Evolutionary conservation across 1,140 invertebrate genomes (phyloP).

Genomic region (Solen grandis): DNA sequence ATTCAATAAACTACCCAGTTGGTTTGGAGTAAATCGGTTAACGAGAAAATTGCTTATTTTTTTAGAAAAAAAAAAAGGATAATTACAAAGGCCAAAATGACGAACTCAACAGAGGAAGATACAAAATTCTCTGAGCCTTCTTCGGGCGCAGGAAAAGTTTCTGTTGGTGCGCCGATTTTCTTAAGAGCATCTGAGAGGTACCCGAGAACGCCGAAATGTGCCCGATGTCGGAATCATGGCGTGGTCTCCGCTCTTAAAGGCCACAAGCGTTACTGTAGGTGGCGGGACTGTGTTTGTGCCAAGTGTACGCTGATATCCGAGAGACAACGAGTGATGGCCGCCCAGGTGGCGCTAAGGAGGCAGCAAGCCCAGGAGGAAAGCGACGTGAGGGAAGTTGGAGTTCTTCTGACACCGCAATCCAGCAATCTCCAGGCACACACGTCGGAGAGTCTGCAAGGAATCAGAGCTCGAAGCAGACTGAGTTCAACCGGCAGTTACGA

Average conservation of each 20-base stretch:
- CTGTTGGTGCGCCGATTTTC: constrained; percentile 33
- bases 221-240: constrained; percentile 49
- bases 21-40: background rate
- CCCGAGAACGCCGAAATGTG: constrained; percentile 53
- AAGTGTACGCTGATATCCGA: constrained; percentile 53
- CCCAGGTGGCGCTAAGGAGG: constrained; percentile 45
- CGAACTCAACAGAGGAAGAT: no score
- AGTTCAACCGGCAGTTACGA: constrained; percentile 28
- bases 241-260: constrained; percentile 51
- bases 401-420: constrained; percentile 4
- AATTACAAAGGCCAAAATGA: background rate
- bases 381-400: constrained; percentile 17
- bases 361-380: constrained; percentile 51
- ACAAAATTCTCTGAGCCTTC: no score
- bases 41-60: background rate
- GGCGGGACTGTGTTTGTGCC: constrained; percentile 46
- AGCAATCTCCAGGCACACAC: background rate
- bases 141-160: background rate
- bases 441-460: background rate
- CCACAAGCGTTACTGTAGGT: constrained; percentile 54
- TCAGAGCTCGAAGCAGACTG: background rate
- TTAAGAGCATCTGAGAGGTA: constrained; percentile 25
- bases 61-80: background rate
- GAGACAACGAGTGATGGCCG: constrained; percentile 53
- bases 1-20: background rate